phyloP scores from a whole-genome alignment of 2,797 vertebrate species.

The Protonibea diacanthus region DNA sequence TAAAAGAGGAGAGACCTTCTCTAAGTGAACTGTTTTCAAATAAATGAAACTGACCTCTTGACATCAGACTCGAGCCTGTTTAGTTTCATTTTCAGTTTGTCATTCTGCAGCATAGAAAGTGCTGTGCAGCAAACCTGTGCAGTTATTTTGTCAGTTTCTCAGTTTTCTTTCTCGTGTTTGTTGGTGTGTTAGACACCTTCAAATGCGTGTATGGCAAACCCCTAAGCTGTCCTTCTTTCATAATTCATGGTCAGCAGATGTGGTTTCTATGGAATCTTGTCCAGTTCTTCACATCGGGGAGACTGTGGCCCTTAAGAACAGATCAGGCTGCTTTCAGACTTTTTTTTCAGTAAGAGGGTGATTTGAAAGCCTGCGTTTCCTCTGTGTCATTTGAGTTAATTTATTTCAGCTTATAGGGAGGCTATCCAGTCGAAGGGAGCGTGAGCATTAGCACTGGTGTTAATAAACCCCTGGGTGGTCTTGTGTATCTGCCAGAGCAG shows the following conservation, averaged over 20 bases:
- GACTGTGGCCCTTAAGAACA: constrained; percentile 13
- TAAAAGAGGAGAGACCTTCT: not conserved
- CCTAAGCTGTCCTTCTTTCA: not conserved
- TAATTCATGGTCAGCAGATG: not conserved
- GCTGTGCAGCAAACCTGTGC: not conserved
- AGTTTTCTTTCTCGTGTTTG: not conserved
- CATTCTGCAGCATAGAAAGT: not conserved
- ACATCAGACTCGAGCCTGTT: not conserved
- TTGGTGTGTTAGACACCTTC: not conserved
- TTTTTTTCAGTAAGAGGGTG: constrained; percentile 27
- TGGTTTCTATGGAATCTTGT: constrained; percentile 14
- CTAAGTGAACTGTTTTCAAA: not conserved
- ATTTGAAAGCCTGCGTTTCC: constrained; percentile 38
- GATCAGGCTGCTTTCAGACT: constrained; percentile 24
- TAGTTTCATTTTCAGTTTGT: not conserved
- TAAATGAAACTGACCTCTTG: not conserved
- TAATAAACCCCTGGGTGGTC: constrained; percentile 69
- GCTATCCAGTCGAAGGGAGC: constrained; percentile 19
- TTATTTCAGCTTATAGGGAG: constrained; percentile 32
- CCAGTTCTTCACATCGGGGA: constrained; percentile 3
- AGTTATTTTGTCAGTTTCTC: not conserved
- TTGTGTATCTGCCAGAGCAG: constrained; percentile 41
- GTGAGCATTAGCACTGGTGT: constrained; percentile 31
- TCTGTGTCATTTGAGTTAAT: constrained; percentile 44
- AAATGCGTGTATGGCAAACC: not conserved